These are phyloP conservation scores for Dryocosmus kuriphilus DNA, from an alignment of 2,888 invertebrate species.

Conservation along the genomic window DNA sequence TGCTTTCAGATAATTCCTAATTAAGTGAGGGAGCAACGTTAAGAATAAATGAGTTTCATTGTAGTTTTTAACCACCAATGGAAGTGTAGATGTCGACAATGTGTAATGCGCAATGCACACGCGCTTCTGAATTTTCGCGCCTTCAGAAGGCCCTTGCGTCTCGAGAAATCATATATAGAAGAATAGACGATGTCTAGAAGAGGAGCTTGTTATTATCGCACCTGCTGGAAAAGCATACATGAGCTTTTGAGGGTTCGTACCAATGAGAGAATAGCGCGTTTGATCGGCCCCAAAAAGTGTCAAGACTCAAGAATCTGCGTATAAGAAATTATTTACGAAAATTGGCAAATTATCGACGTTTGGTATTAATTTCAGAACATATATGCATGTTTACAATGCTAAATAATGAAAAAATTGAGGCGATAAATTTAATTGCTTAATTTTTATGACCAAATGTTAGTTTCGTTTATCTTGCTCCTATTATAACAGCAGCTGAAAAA, in stretches of 20 bases:
- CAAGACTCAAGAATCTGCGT: not conserved
- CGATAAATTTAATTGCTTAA: too few relatives aligned
- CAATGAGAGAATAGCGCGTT: conserved; percentile 61
- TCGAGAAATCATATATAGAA: conserved; percentile 70
- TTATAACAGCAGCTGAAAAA: too few relatives aligned
- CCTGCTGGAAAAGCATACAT: conserved; percentile 59
- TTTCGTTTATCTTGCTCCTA: too few relatives aligned
- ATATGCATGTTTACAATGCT: too few relatives aligned
- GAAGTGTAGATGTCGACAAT: conserved; percentile 40
- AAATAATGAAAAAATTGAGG: too few relatives aligned
- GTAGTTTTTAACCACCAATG: conserved; percentile 16
- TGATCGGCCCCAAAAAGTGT: conserved; percentile 53
- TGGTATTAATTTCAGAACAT: too few relatives aligned
- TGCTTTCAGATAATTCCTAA: not conserved
- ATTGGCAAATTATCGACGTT: too few relatives aligned
- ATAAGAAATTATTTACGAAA: not conserved
- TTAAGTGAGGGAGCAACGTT: not conserved
- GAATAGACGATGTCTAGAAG: conserved; percentile 65
- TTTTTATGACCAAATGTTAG: too few relatives aligned
- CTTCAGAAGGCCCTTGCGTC: conserved; percentile 67
- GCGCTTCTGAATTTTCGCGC: conserved; percentile 64
- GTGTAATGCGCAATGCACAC: conserved; percentile 40
- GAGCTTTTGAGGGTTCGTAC: conserved; percentile 53
- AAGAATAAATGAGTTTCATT: conserved; percentile 18
- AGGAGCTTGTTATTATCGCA: conserved; percentile 72